A percentile compares a stretch with the other conserved stretches of the same genome.
Evolutionary conservation across 2,113 vertebrate genomes (phyloP).

Genomic region (Chitala chitala): DNA sequence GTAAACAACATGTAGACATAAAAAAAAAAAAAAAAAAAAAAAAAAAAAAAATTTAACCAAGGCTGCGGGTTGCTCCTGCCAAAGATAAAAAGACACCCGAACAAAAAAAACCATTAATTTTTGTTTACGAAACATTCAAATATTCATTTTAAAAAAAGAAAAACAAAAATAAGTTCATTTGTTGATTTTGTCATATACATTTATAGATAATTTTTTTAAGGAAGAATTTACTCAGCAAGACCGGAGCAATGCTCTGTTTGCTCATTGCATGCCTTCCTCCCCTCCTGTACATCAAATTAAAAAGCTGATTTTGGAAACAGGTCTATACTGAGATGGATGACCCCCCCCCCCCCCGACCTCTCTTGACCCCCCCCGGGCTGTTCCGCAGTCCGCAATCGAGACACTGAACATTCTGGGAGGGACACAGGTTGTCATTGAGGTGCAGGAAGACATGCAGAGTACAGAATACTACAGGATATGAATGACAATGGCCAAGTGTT

Average conservation of each 20-base stretch:
- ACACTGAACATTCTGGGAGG: too few species aligned
- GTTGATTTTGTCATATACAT: constrained; percentile 46
- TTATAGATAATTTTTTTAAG: constrained; percentile 52
- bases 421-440: constrained; percentile 10
- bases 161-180: constrained; percentile 55
- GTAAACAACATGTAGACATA: constrained; percentile 19
- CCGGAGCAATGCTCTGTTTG: constrained; percentile 32
- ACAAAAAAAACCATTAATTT: constrained; percentile 53
- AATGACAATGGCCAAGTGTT: constrained; percentile 42
- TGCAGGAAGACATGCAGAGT: constrained; percentile 32
- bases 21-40: too few species aligned
- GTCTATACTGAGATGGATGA: neutral
- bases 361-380: neutral
- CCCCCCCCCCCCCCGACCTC: neutral
- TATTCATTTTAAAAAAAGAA: constrained; percentile 43
- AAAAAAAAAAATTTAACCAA: neutral
- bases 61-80: neutral
- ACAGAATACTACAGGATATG: constrained; percentile 25
- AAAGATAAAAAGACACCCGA: constrained; percentile 52
- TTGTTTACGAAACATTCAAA: constrained; percentile 52
- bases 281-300: neutral
- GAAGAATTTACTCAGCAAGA: constrained; percentile 51
- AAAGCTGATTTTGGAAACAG: neutral
- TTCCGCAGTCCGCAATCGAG: too few species aligned
- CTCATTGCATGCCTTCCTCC: neutral